Conservation (phyloP, 2,113 vertebrate species). For the Paedocypris sp. region DNA sequence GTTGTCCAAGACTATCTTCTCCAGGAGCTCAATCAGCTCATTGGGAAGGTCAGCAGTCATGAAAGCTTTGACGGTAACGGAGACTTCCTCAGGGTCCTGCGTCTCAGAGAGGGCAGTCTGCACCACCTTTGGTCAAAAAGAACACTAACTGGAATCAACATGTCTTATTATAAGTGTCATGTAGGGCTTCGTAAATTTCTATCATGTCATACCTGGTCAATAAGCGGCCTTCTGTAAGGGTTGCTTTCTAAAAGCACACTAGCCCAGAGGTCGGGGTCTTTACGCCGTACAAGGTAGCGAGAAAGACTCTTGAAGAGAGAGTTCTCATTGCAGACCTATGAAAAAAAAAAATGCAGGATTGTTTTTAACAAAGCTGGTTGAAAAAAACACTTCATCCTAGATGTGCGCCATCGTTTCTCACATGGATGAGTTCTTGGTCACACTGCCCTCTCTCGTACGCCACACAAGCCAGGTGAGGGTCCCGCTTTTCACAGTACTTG, state of each 20-base stretch:
- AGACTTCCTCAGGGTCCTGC: constrained; percentile 97
- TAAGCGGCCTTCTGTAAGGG: constrained; percentile 87
- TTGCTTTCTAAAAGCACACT: constrained; percentile 93
- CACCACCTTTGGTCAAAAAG: constrained; percentile 68
- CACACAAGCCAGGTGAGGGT: constrained; percentile 94
- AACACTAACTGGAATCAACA: neutral
- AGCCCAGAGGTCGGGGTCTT: constrained; percentile 93
- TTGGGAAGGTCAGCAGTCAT: constrained; percentile 99
- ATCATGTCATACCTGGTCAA: constrained; percentile 77
- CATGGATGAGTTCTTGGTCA: constrained; percentile 92
- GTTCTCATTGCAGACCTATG: constrained; percentile 96
- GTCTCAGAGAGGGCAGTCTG: constrained; percentile 96
- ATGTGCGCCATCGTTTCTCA: constrained; percentile 49
- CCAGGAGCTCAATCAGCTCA: constrained; percentile 93
- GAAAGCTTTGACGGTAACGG: constrained; percentile 97
- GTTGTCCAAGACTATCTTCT: constrained; percentile 98
- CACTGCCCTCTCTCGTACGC: constrained; percentile 96
- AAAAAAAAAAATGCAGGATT: neutral
- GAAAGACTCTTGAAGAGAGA: constrained; percentile 98
- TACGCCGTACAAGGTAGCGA: constrained; percentile 90
- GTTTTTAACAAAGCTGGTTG: no score
- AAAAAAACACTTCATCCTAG: neutral
- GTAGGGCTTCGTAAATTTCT: neutral
- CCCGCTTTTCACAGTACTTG: constrained; percentile 98
- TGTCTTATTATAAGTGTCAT: no score